Percentiles rank a stretch among this genome's conserved stretches.
Conservation (phyloP, 2,888 invertebrate genomes). For the Drosophila heteroneura region DNA sequence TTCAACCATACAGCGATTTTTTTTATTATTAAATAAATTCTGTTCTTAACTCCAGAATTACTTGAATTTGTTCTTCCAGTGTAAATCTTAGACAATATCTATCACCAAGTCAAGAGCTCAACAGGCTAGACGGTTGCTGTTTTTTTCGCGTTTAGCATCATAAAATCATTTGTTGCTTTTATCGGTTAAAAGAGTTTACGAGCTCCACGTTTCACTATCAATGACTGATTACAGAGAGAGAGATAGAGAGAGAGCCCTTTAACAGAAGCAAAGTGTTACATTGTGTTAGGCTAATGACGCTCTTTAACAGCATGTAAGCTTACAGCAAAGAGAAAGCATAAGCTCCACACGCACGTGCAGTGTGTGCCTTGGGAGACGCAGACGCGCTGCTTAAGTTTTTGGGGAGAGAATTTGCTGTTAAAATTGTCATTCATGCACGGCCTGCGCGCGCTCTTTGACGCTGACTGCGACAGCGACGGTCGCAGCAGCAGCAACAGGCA, state of each 20-base stretch:
- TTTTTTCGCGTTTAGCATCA: constrained; percentile 18
- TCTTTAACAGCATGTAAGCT: constrained; percentile 43
- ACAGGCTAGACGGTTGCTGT: constrained; percentile 3
- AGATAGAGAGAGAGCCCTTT: constrained; percentile 2
- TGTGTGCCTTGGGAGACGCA: constrained; percentile 18
- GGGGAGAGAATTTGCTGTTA: constrained; percentile 44
- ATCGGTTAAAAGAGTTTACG: constrained; percentile 34
- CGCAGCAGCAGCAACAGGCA: constrained; percentile 40
- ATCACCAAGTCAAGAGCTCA: constrained; percentile 43
- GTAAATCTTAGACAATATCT: constrained; percentile 38
- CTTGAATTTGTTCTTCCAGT: constrained; percentile 3
- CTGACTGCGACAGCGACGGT: constrained; percentile 38
- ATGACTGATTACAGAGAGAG: constrained; percentile 56
- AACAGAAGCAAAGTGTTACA: constrained; percentile 47
- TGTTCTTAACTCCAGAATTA: background rate
- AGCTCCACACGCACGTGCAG: constrained; percentile 66
- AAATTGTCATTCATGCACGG: constrained; percentile 69
- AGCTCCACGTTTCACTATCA: constrained; percentile 25
- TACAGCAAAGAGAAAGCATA: constrained; percentile 48
- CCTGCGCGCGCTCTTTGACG: constrained; percentile 51
- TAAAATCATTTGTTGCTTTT: constrained; percentile 44
- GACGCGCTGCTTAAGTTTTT: constrained; percentile 26
- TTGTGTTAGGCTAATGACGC: constrained; percentile 30
- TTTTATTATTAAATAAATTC: background rate
- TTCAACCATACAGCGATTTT: background rate